Percentiles rank a stretch among this genome's conserved stretches.
These are phyloP conservation scores for Eupithecia vulgata DNA, from an alignment of 2,888 invertebrate genomes.

Conservation along the genomic window DNA sequence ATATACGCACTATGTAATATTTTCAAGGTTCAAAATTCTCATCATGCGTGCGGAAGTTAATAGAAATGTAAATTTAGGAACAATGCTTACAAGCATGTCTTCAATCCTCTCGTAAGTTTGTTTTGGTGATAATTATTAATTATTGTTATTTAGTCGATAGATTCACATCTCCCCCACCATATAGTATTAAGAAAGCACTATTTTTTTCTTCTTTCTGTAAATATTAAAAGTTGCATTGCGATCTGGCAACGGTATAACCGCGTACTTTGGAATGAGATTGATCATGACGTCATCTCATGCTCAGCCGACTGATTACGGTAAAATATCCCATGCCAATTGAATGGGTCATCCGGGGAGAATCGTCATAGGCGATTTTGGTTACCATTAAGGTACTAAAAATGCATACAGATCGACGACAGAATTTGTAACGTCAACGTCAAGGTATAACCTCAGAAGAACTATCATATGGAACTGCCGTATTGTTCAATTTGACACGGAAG, in stretches of 20 bases:
- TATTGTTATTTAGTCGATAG: constrained; percentile 59
- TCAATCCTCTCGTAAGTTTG: constrained; percentile 33
- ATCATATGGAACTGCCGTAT: no score
- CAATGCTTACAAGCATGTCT: constrained; percentile 27
- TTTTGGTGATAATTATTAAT: constrained; percentile 46
- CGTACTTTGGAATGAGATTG: background rate
- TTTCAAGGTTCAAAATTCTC: background rate
- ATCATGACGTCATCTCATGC: no score
- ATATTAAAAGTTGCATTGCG: background rate
- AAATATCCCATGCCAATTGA: no score
- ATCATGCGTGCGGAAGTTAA: background rate
- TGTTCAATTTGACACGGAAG: no score
- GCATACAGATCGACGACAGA: no score
- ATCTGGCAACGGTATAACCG: background rate
- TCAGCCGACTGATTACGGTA: no score
- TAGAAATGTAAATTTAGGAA: constrained; percentile 29
- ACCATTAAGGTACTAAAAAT: no score
- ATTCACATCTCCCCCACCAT: constrained; percentile 56
- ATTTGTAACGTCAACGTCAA: no score
- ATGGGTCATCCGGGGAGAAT: no score
- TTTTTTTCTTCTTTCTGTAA: constrained; percentile 24
- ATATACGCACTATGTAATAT: no score
- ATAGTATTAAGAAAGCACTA: constrained; percentile 41
- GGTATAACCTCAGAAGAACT: no score
- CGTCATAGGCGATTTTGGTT: no score